phyloP scores from a whole-genome alignment of 2,113 vertebrate genomes.

The Zeus faber region DNA sequence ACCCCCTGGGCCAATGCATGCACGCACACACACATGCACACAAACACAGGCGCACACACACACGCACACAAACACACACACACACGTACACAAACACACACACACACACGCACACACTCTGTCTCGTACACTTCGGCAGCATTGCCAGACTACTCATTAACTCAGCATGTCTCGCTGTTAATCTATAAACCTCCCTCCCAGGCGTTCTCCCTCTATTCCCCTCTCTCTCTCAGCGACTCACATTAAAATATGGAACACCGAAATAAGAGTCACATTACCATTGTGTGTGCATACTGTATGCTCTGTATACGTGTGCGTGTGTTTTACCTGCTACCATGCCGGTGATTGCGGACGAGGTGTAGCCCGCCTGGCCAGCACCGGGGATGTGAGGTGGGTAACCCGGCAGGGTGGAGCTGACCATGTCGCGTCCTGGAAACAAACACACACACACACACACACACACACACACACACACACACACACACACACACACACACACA shows the following conservation, averaged over 20 bases:
- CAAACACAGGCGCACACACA: too few species aligned
- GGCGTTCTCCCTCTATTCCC: conserved; percentile 3
- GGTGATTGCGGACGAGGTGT: conserved; percentile 86
- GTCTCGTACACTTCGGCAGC: conserved; percentile 42
- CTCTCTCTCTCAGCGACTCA: conserved; percentile 1
- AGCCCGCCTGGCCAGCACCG: conserved; percentile 80
- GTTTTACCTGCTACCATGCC: conserved; percentile 88
- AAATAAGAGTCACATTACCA: background rate
- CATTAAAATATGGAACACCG: background rate
- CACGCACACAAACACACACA: conserved; percentile 1
- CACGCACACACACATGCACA: too few species aligned
- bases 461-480: conserved; percentile 1
- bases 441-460: conserved; percentile 9
- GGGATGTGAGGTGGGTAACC: conserved; percentile 92
- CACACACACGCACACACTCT: background rate
- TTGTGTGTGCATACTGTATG: background rate
- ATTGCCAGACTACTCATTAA: conserved; percentile 73
- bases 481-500: background rate
- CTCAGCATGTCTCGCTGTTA: conserved; percentile 66
- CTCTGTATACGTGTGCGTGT: conserved; percentile 2
- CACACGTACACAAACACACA: background rate
- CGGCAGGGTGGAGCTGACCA: conserved; percentile 87
- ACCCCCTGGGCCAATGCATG: conserved; percentile 60
- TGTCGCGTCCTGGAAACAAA: conserved; percentile 79
- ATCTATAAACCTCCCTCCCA: conserved; percentile 55